Base-by-base conservation (phyloP, 1,140 invertebrate species). In the Anoplolepis gracilipes region DNA sequence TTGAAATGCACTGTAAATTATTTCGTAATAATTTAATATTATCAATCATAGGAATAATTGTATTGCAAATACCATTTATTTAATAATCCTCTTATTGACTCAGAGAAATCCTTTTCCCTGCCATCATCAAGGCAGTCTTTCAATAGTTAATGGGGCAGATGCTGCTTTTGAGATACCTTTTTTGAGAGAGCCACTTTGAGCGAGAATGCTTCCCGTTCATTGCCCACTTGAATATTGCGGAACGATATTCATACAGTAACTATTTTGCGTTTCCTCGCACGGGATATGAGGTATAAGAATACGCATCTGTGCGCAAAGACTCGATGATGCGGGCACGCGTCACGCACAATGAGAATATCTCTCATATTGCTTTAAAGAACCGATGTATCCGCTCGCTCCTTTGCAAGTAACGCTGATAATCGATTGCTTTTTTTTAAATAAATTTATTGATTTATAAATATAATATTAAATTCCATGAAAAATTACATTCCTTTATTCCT, bases 251-350 rank as follows among this genome's bases (percentile, higher is more conserved):
- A 59, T 59, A 72, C 33, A 79, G 69, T 61, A 72, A 82, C 78
- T 82, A 59, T 82, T 82, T 82, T 36, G 61, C 67, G 39, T 82
- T 59, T 72, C 36, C 33, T 72, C 49, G 25, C 53, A 90, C 4
- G 53, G 19, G 67, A 73, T 73, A 22, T 33, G 13, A 16, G 61
- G 19, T 57, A 70, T 22, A 42, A 73, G 67, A 73, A 82, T 87
- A 92, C 91, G 91, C 93, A 94, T 94, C 93, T 94, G 93, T 94
- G 93, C 92, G 89, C 90, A 67, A 87, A 91, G 81, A 87, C 79
- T 93, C 92, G 82, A 93, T 91, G 92, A 93, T 93, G 92, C 91
- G 92, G 92, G 92, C 91, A 91, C 90, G 90, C 90, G 90, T 84
- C 85, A 6, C 1, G 28, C 42, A 85, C 82, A 85, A 85, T 85